These are phyloP conservation scores for Lasiommata megera DNA, from an alignment of 2,888 invertebrate genomes.

Conservation along the genomic window DNA sequence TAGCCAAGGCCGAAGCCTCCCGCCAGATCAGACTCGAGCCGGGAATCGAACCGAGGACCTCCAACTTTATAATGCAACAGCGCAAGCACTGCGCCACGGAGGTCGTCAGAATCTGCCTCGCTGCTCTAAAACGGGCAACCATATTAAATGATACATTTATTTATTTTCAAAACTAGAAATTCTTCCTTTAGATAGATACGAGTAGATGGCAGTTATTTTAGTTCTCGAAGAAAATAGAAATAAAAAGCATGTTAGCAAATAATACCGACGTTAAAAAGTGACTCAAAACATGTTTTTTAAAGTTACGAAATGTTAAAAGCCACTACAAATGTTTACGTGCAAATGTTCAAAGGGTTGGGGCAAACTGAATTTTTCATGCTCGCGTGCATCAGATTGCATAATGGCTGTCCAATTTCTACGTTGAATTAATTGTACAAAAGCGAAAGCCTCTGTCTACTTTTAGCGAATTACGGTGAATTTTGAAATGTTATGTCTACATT, in stretches of 20 bases:
- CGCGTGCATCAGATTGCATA: constrained; percentile 56
- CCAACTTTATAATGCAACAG: too few relatives aligned
- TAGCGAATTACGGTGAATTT: constrained; percentile 27
- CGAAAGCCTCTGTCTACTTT: constrained; percentile 38
- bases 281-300: not conserved
- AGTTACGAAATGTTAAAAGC: constrained; percentile 3
- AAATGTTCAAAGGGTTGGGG: constrained; percentile 26
- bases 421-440: constrained; percentile 40
- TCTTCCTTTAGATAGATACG: too few relatives aligned
- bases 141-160: too few relatives aligned
- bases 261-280: not conserved
- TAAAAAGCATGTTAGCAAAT: not conserved
- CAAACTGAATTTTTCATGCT: constrained; percentile 32
- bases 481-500: not conserved
- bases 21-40: too few relatives aligned
- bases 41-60: too few relatives aligned
- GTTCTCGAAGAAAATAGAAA: too few relatives aligned
- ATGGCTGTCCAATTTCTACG: constrained; percentile 42
- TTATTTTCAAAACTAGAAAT: too few relatives aligned
- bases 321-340: constrained; percentile 29
- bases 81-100: too few relatives aligned
- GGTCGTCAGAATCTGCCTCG: too few relatives aligned
- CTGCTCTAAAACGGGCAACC: too few relatives aligned
- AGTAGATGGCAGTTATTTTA: too few relatives aligned
- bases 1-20: too few relatives aligned